These are phyloP conservation scores for Oreotrochilus melanogaster DNA, from an alignment of 2,113 vertebrate genomes.

Conservation along the genomic window DNA sequence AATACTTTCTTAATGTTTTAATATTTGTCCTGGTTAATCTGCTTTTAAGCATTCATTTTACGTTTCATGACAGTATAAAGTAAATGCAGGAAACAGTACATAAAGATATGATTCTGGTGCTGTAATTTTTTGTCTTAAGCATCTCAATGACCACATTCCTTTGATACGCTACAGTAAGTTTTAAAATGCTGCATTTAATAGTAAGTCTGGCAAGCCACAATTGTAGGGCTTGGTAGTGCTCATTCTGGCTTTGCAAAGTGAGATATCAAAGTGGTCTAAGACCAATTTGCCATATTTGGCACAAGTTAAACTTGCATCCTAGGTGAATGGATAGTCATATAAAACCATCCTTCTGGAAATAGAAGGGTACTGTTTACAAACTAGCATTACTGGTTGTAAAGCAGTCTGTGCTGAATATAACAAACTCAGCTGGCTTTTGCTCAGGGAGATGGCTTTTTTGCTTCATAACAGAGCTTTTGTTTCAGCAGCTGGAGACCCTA, in stretches of 20 bases:
- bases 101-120: constrained; percentile 56
- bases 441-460: constrained; percentile 8
- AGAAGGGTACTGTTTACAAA: constrained; percentile 30
- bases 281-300: constrained; percentile 41
- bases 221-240: constrained; percentile 26
- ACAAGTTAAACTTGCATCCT: constrained; percentile 9
- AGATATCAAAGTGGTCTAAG: constrained; percentile 59
- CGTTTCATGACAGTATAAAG: neutral
- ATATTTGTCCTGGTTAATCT: constrained; percentile 34
- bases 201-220: constrained; percentile 61
- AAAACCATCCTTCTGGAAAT: constrained; percentile 38
- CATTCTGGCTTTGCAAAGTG: constrained; percentile 53
- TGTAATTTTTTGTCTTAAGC: constrained; percentile 62
- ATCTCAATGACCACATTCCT: constrained; percentile 56
- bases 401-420: constrained; percentile 41
- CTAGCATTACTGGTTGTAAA: constrained; percentile 58
- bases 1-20: constrained; percentile 12
- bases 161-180: constrained; percentile 44
- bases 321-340: constrained; percentile 42
- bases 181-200: constrained; percentile 47
- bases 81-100: constrained; percentile 20
- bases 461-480: constrained; percentile 41
- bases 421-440: constrained; percentile 26
- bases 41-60: constrained; percentile 6
- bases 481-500: constrained; percentile 11